These are phyloP conservation scores for Trichosurus vulpecula DNA, from an alignment of 2,797 vertebrate genomes.

Conservation along the genomic window DNA sequence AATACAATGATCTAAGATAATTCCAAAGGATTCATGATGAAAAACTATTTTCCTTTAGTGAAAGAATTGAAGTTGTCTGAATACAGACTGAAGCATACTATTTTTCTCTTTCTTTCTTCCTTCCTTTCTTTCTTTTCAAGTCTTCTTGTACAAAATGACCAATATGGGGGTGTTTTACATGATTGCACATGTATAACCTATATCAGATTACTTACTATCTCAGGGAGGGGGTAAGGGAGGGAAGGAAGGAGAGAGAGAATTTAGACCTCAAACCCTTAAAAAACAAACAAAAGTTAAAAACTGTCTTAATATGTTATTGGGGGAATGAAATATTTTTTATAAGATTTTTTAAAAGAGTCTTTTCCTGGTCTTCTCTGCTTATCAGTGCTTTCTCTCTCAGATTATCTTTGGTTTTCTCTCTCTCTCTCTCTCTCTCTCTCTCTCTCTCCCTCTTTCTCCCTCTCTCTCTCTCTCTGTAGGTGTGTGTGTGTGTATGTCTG, in stretches of 20 bases:
- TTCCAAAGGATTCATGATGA: neutral
- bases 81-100: neutral
- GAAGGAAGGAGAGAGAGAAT: neutral
- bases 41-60: neutral
- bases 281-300: neutral
- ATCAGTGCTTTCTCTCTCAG: neutral
- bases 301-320: too few relatives aligned
- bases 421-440: neutral
- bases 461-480: neutral
- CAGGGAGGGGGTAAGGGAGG: neutral
- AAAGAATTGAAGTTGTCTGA: neutral
- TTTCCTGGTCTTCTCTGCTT: neutral
- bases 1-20: neutral
- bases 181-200: neutral
- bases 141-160: neutral
- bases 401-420: neutral
- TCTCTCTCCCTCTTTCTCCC: neutral
- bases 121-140: neutral
- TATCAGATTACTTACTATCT: neutral
- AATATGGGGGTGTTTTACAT: too few relatives aligned
- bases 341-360: neutral
- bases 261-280: neutral
- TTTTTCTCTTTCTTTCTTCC: neutral
- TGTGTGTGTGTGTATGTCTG: too few relatives aligned
- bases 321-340: neutral